Evolutionary conservation across 1,140 invertebrate species (phyloP).

Genomic region (Mya arenaria): DNA sequence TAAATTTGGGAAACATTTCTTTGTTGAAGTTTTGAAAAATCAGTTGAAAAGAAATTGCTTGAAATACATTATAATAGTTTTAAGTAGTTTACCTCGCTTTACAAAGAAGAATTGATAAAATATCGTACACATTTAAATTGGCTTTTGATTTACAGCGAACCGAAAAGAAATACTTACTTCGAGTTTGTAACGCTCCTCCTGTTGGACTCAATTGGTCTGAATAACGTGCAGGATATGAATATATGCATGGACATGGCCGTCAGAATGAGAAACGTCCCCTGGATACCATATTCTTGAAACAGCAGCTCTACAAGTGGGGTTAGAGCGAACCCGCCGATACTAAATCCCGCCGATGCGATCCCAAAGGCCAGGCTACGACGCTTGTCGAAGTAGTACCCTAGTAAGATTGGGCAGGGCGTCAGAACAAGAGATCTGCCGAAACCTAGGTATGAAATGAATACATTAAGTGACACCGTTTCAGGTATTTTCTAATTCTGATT

Average conservation of each 20-base stretch:
- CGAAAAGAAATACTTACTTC: not conserved
- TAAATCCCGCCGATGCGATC: conserved; percentile 75
- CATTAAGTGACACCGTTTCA: no score
- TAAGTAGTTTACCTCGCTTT: no score
- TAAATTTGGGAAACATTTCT: no score
- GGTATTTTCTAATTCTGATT: no score
- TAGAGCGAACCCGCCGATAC: conserved; percentile 75
- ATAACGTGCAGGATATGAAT: conserved; percentile 1
- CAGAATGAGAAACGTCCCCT: conserved; percentile 39
- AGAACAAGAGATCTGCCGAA: conserved; percentile 72
- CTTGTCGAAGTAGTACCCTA: conserved; percentile 73
- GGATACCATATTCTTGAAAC: conserved; percentile 58
- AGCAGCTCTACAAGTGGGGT: conserved; percentile 71
- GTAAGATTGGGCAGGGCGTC: conserved; percentile 70
- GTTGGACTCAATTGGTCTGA: conserved; percentile 37
- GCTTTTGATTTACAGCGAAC: no score
- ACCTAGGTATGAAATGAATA: conserved; percentile 64
- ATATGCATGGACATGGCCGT: conserved; percentile 17
- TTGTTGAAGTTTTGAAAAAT: no score
- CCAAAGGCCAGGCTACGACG: conserved; percentile 72
- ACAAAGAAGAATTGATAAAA: no score
- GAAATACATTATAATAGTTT: no score
- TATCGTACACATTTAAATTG: no score
- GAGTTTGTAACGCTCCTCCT: not conserved
- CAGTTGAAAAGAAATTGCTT: no score